Percentiles rank a stretch among this genome's conserved stretches.
These are phyloP conservation scores for Pelodytes ibericus DNA, from an alignment of 2,797 vertebrate genomes.

Conservation along the genomic window DNA sequence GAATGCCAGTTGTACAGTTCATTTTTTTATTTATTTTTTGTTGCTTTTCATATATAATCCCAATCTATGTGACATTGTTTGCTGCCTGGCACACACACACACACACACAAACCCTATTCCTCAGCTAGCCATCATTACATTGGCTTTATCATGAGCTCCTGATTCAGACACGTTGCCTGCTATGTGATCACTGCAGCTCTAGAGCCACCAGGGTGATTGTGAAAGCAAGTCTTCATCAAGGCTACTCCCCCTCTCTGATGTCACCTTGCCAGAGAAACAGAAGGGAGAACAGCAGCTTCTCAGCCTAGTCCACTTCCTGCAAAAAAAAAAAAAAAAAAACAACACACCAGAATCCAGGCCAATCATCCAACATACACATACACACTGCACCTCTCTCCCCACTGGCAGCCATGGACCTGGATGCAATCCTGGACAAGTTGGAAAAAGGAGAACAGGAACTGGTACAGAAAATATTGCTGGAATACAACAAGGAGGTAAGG, in stretches of 20 bases:
- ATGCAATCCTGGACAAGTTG: conserved; percentile 73
- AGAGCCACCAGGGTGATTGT: not conserved
- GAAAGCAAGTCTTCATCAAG: not conserved
- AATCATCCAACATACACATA: not conserved
- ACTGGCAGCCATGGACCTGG: conserved; percentile 66
- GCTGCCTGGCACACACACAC: no score
- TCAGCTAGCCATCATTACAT: no score
- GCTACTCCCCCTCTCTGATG: conserved; percentile 23
- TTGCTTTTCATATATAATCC: no score
- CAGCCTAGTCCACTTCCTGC: conserved; percentile 34
- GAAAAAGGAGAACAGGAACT: conserved; percentile 69
- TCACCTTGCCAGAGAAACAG: conserved; percentile 40
- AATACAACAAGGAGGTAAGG: conserved; percentile 75
- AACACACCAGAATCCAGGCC: not conserved
- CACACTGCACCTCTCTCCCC: not conserved
- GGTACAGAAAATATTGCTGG: conserved; percentile 67
- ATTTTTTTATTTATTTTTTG: no score
- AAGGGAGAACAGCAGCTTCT: conserved; percentile 8
- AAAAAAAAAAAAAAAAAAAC: not conserved
- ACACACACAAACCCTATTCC: no score
- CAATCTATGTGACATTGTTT: no score
- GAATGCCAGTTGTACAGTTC: no score
- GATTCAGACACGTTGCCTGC: conserved; percentile 27
- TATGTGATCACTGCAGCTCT: conserved; percentile 8
- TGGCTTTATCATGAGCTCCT: not conserved